phyloP scores from a whole-genome alignment of 2,888 invertebrate species.

The Cephus runcator region DNA sequence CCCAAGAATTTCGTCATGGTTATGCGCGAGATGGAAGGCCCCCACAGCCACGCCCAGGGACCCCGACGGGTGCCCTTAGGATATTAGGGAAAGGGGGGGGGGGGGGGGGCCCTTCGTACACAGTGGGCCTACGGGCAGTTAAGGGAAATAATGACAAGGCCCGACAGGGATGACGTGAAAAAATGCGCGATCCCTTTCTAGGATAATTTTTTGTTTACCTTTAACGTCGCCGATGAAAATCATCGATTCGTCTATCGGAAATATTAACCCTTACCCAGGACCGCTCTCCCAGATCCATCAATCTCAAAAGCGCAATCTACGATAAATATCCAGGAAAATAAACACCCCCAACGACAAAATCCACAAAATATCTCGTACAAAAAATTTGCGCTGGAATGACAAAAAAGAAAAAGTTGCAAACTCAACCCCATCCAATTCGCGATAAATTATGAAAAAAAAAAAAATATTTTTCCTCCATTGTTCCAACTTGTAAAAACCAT shows the following conservation, averaged over 20 bases:
- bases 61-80: constrained; percentile 5
- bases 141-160: constrained; percentile 25
- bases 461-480: not conserved
- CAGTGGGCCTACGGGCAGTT: not conserved
- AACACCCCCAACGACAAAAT: not conserved
- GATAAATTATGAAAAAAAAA: not conserved
- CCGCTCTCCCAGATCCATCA: not conserved
- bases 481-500: not conserved
- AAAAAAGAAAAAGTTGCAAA: not conserved
- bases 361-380: not conserved
- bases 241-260: constrained; percentile 2
- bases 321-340: not conserved
- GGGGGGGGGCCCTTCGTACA: not conserved
- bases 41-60: constrained; percentile 25
- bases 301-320: not conserved
- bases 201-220: constrained; percentile 26
- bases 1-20: constrained; percentile 13
- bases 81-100: not conserved
- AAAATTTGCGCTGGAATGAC: not conserved
- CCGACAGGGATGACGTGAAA: constrained; percentile 36
- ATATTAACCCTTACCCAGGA: not conserved
- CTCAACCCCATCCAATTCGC: no score
- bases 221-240: not conserved
- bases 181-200: constrained; percentile 35
- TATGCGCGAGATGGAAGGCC: constrained; percentile 1